Base-by-base conservation (phyloP, 2,888 invertebrate genomes). In the Labia minor region DNA sequence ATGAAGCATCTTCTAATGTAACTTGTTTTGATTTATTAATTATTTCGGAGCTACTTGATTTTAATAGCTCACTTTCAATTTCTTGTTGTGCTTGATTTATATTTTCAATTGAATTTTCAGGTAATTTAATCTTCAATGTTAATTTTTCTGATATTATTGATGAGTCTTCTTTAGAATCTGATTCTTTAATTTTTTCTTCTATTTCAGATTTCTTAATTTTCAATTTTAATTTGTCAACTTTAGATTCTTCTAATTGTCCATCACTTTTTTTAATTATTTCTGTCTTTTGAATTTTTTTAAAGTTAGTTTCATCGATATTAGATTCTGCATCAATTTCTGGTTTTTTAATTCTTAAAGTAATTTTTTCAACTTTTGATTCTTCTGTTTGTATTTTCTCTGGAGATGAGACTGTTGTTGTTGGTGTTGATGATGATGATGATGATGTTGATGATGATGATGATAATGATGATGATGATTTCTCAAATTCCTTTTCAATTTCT, bases 171-270 rank as follows among this genome's bases (percentile, higher is more conserved):
- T 49, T 11, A 8, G n/a, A 16, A 49, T 49, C 49, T 49, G 49
- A n/a, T 49, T 49, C 49, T 77, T 81, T 79, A 61, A 81, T 78
- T 70, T 80, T 80, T 71, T 81, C 71, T 70, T 81, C 81, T 74
- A 80, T 80, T 72, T 81, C 82, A 72, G 83, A 82, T 78, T 85
- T 85, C 74, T 85, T 85, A 72, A 85, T 85, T 77, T 86, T 85
- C 72, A 85, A 77, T 71, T 85, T 84, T 71, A 86, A 85, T 73
- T 85, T 71, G 69, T 77, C 77, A 67, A 71, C 72, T 68, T 77
- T 77, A 75, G 66, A 82, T 81, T 81, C 75, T 81, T 66, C 80
- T 78, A 69, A 78, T 78, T 73, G 77, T 78, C 75, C 68, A 80
- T 77, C 68, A 75, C 77, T 65, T 81, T 80, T 77, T 82, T 81